phyloP scores from a whole-genome alignment of 2,113 vertebrate genomes.

The Martes martes region DNA sequence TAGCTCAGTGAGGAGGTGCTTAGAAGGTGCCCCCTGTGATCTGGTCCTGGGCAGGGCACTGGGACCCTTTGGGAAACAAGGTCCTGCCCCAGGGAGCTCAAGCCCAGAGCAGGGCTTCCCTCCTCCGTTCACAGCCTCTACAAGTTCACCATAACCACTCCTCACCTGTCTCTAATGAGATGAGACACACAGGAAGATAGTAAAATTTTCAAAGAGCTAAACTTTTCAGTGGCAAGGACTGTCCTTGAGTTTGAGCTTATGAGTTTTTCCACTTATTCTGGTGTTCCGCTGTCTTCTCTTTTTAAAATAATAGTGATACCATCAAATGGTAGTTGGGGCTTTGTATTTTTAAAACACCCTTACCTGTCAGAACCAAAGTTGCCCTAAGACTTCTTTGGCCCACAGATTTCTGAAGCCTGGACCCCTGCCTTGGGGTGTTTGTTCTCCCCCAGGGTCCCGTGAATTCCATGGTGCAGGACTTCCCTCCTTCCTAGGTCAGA shows the following conservation, averaged over 20 bases:
- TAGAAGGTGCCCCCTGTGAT: background rate
- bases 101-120: background rate
- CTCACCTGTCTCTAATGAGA: background rate
- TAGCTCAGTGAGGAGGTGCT: background rate
- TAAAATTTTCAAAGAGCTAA: background rate
- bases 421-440: background rate
- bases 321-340: background rate
- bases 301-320: background rate
- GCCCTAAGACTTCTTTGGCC: background rate
- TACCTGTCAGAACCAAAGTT: background rate
- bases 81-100: background rate
- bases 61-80: background rate
- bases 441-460: background rate
- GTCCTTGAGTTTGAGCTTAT: background rate
- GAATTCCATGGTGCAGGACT: background rate
- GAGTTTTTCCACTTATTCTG: background rate
- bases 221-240: background rate
- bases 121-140: background rate
- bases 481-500: background rate
- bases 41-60: background rate
- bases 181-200: background rate
- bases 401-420: background rate
- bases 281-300: background rate
- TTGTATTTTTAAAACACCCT: background rate
- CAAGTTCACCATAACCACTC: accelerated